Evolutionary conservation across 2,888 invertebrate genomes (phyloP).

Genomic region (Beris morrisii): DNA sequence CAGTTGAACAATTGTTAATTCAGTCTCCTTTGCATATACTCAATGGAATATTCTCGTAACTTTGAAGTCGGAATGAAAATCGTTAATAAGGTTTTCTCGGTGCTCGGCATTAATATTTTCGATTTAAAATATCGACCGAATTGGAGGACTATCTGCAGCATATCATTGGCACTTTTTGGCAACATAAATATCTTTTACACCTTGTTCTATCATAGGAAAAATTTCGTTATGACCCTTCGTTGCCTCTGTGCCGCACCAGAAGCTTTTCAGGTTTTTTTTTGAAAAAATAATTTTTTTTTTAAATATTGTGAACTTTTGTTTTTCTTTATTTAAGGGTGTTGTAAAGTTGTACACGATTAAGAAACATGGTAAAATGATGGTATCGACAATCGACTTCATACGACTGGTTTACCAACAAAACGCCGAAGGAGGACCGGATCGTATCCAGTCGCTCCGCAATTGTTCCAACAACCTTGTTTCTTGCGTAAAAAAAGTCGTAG

Average conservation of each 20-base stretch:
- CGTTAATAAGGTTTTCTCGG: background rate
- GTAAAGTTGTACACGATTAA: background rate
- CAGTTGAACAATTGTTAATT: no score
- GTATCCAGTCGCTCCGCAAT: background rate
- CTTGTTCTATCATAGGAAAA: background rate
- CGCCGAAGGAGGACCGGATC: background rate
- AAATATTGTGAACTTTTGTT: background rate
- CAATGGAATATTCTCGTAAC: background rate
- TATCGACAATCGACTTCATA: background rate
- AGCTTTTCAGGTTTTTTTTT: background rate
- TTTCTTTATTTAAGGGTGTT: background rate
- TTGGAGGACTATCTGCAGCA: background rate
- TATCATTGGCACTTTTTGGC: conserved; percentile 2
- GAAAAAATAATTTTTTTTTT: no score
- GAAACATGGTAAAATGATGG: background rate
- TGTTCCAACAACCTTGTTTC: background rate
- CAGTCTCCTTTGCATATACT: background rate
- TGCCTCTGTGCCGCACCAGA: background rate
- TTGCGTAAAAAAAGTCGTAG: background rate
- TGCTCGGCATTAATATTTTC: conserved; percentile 9
- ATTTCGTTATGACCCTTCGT: background rate
- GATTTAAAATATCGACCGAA: background rate
- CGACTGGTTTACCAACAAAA: background rate
- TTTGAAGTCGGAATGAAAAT: conserved; percentile 10
- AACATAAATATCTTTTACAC: conserved; percentile 9